Conservation (phyloP, 2,113 vertebrate genomes). For the Mola mola region DNA sequence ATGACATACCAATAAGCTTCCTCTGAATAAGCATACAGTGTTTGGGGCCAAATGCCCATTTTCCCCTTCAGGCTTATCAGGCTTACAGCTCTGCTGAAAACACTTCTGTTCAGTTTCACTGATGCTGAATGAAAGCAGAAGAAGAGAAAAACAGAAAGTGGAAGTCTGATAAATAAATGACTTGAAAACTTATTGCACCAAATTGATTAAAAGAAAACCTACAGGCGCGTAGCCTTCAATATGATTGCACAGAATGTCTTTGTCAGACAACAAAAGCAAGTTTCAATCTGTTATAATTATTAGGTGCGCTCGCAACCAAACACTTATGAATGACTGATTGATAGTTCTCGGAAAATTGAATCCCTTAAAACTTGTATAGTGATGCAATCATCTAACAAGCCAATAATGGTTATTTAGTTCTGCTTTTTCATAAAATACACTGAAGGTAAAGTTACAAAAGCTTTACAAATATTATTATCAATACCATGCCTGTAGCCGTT, state of each 20-base stretch:
- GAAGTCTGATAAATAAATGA: slow-evolving; percentile 6
- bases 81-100: slow-evolving; percentile 30
- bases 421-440: too few species aligned
- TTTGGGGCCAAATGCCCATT: slow-evolving; percentile 37
- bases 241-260: neutral
- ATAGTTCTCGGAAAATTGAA: too few species aligned
- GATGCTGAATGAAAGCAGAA: neutral
- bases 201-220: neutral
- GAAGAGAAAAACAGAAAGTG: neutral
- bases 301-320: too few species aligned
- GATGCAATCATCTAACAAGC: too few species aligned
- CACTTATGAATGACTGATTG: too few species aligned
- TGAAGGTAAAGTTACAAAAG: too few species aligned
- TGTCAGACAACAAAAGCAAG: neutral
- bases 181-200: neutral
- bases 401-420: too few species aligned
- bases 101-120: slow-evolving; percentile 21
- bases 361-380: too few species aligned
- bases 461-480: too few species aligned
- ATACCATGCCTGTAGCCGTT: too few species aligned
- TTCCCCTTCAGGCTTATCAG: slow-evolving; percentile 46
- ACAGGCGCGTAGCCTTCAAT: neutral
- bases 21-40: slow-evolving; percentile 46
- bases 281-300: too few species aligned
- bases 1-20: slow-evolving; percentile 70